These are phyloP conservation scores for Notospermus geniculatus DNA, from an alignment of 1,140 invertebrate genomes.

Conservation along the genomic window DNA sequence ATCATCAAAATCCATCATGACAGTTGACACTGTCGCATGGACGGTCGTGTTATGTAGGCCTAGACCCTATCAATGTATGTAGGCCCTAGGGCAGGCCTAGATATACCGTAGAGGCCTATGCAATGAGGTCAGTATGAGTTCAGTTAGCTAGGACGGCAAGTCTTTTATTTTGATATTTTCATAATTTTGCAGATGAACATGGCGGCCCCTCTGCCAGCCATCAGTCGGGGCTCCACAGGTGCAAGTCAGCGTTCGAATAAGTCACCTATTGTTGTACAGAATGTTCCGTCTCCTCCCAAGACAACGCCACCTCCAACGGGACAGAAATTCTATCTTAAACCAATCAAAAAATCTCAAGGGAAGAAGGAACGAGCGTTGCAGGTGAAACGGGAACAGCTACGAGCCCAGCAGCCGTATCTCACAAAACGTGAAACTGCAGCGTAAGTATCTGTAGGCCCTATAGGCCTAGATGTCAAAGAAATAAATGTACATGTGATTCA, in stretches of 20 bases:
- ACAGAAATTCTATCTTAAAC: conserved; percentile 23
- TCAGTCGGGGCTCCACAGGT: conserved; percentile 20
- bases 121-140: no score
- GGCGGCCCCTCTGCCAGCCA: conserved; percentile 44
- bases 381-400: conserved; percentile 27
- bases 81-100: no score
- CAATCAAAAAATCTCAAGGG: conserved; percentile 23
- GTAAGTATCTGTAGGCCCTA: conserved; percentile 8
- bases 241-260: not conserved
- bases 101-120: no score
- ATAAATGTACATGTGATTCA: no score
- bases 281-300: not conserved
- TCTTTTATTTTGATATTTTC: no score
- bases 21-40: no score
- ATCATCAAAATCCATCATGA: no score
- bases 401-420: conserved; percentile 34
- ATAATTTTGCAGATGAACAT: conserved; percentile 31
- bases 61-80: no score
- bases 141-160: no score
- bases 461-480: not conserved
- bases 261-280: not conserved
- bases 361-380: conserved; percentile 31
- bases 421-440: conserved; percentile 28
- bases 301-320: not conserved
- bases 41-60: no score